phyloP scores from a whole-genome alignment of 2,797 vertebrate genomes.

The Chlorospingus semifuscus region DNA sequence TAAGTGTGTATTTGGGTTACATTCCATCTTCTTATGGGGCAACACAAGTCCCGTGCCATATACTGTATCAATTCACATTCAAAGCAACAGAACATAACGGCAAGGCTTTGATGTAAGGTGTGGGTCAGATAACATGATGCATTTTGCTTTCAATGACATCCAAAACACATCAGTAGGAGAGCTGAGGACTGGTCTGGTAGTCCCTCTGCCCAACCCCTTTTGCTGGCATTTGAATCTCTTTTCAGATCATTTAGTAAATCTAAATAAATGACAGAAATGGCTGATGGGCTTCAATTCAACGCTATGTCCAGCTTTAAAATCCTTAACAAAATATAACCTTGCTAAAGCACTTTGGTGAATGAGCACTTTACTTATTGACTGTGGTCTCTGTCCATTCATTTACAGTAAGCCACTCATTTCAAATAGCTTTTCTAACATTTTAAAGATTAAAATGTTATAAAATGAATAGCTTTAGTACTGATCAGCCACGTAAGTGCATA shows the following conservation, averaged over 20 bases:
- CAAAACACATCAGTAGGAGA: not conserved
- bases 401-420: conserved; percentile 62
- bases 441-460: conserved; percentile 63
- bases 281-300: conserved; percentile 40
- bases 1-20: not conserved
- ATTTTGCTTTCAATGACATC: not conserved
- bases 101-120: not conserved
- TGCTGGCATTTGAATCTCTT: conserved; percentile 3
- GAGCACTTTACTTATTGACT: conserved; percentile 63
- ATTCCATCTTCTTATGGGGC: not conserved
- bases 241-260: conserved; percentile 29
- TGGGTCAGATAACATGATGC: not conserved
- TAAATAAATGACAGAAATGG: conserved; percentile 17
- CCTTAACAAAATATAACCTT: conserved; percentile 49
- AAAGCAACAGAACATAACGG: not conserved
- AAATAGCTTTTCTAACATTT: conserved; percentile 62
- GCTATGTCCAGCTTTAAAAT: conserved; percentile 15
- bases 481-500: conserved; percentile 45
- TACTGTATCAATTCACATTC: not conserved
- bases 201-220: not conserved
- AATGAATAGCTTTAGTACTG: conserved; percentile 56
- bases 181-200: not conserved
- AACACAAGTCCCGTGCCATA: not conserved
- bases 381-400: conserved; percentile 46
- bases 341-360: conserved; percentile 48